Evolutionary conservation across 2,113 vertebrate genomes (phyloP).

Genomic region (Melanerpes formicivorus): DNA sequence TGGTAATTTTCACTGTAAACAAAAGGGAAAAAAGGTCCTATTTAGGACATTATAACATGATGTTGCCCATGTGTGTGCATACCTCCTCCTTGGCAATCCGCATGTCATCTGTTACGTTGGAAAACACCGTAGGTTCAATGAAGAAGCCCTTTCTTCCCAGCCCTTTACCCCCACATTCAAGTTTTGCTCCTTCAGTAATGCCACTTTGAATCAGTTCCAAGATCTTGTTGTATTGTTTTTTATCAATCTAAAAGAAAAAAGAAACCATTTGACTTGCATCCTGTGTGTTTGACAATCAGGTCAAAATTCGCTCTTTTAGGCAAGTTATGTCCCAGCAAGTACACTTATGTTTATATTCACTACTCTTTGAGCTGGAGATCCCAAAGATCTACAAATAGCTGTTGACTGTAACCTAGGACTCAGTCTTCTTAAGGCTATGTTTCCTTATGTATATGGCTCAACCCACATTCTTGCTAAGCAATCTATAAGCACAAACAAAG

Average conservation of each 20-base stretch:
- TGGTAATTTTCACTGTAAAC: neutral
- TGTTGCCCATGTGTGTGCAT: neutral
- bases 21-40: neutral
- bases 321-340: neutral
- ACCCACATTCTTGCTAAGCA: neutral
- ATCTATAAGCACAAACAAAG: neutral
- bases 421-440: neutral
- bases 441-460: neutral
- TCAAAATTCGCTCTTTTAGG: neutral
- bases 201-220: slow-evolving; percentile 93
- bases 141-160: slow-evolving; percentile 93
- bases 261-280: neutral
- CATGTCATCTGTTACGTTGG: slow-evolving; percentile 95
- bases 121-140: slow-evolving; percentile 98
- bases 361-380: neutral
- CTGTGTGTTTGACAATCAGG: neutral
- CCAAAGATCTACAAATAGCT: neutral
- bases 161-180: slow-evolving; percentile 97
- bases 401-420: neutral
- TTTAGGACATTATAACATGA: neutral
- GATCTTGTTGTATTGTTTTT: slow-evolving; percentile 92
- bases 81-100: slow-evolving; percentile 98
- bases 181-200: slow-evolving; percentile 92
- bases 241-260: slow-evolving; percentile 85
- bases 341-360: neutral